Evolutionary conservation across 2,113 vertebrate species (phyloP), one percentile per base, ranked within the genome.

Genomic region (Malurus elegans): DNA sequence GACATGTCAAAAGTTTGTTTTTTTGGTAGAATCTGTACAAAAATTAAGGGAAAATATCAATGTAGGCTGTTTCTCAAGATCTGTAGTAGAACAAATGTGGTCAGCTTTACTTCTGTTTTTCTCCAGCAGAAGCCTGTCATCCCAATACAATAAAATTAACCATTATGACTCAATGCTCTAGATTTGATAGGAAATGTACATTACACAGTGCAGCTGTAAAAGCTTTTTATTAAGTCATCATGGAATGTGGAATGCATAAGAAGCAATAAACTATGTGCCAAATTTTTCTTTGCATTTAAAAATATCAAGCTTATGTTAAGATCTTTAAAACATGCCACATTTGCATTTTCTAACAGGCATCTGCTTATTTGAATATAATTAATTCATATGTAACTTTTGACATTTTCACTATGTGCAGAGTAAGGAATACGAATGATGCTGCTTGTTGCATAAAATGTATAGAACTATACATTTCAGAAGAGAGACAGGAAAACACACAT

Each of bases 1-100:
- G 93, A 93, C 45, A 58, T 97, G 97, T 97, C 96, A 90, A 72
- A 97, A 97, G 95, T 96, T 92, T 44, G 48, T 60, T 45, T 17
- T n/a, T 48, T 87, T 90, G 51, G n/a, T 82, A 73, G 70, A 82
- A 16, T 79, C 58, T 78, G 34, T 69, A 91, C 38, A 90, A 86
- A 95, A 91, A 79, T 51, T 69, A 94, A 95, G 4, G 53, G 50
- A 47, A 82, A 90, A 17, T 25, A 76, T 23, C 24, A n/a, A 4
- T 11, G 4, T 9, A 40, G 54, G 31, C 69, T 83, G 25, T 65
- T 75, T n/a, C 14, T 44, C 12, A 11, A 36, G 34, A 31, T 19
- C 4, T 38, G 14, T 18, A 70, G 61, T 16, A 48, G 60, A 73
- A 73, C 51, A 57, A 79, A 93, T 31, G 28, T 28, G 38, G 81